These are phyloP conservation scores for Lepidotrigona ventralis DNA, from an alignment of 1,140 invertebrate genomes.

Conservation along the genomic window DNA sequence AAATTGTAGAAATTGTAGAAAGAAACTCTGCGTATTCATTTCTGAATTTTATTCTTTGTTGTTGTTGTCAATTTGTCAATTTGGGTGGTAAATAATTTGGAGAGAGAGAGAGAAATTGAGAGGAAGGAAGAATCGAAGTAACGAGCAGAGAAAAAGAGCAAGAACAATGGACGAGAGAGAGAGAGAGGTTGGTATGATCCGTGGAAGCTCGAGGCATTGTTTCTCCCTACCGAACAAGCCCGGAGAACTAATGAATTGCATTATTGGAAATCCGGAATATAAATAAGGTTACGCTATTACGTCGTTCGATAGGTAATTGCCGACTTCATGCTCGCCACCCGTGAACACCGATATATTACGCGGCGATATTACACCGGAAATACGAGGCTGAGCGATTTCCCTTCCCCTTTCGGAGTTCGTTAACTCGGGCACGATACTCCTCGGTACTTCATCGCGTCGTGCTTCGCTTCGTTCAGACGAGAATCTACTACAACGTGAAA, in stretches of 20 bases:
- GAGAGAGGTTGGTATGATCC: not conserved
- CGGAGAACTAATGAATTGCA: constrained; percentile 68
- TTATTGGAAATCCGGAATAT: constrained; percentile 72
- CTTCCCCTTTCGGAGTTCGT: constrained; percentile 34
- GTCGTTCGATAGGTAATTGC: constrained; percentile 64
- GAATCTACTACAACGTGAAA: not conserved
- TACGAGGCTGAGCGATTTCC: constrained; percentile 19
- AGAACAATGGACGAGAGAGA: not conserved
- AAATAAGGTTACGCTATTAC: constrained; percentile 70
- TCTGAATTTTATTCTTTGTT: too few relatives aligned
- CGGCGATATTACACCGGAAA: constrained; percentile 26
- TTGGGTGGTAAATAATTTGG: not conserved
- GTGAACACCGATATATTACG: constrained; percentile 32
- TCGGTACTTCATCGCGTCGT: constrained; percentile 5
- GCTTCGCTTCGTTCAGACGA: not conserved
- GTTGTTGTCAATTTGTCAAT: not conserved
- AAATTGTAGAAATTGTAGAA: not conserved
- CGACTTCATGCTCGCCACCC: constrained; percentile 52
- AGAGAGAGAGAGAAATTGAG: not conserved
- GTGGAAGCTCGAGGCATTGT: constrained; percentile 60
- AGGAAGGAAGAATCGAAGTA: not conserved
- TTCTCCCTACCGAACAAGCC: constrained; percentile 48
- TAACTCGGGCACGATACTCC: not conserved
- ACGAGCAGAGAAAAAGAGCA: not conserved
- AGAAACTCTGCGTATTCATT: too few relatives aligned